Evolutionary conservation across 2,797 vertebrate species (phyloP), one percentile per base, ranked within the genome.

Genomic region (Paramormyrops hopkinsi): DNA sequence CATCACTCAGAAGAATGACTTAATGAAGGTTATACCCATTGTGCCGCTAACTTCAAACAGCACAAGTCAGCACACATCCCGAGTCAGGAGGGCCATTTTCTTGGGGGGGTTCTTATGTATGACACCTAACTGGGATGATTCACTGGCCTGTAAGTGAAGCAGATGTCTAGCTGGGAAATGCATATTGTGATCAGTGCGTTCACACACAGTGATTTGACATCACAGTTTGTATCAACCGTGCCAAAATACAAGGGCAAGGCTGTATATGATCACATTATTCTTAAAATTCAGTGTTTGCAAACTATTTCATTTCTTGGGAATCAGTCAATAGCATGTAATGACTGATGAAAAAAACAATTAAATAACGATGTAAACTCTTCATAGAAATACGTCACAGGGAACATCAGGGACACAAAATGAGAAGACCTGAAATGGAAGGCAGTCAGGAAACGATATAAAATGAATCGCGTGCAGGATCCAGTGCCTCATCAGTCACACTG

Each of bases 71-170:
- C 9, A 0, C 50, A 87, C 7, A 3, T 87, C 25, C 50, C 14
- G 11, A 19, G 29, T 7, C n/a, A 76, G n/a, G 46, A 3, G 48
- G 37, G 33, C 22, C 56, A 46, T 44, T 41, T 76, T 11, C 14
- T 19, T 33, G 62, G 62, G 33, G 33, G 59, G 59, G 7, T 44
- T 17, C 41, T 29, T 46, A 25, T 41, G 54, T 46, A 69, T 14
- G 79, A 48, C 83, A 17, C 9, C 59, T 44, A 11, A 84, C 73
- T n/a, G 92, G 92, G 90, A 90, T 85, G 91, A 89, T 59, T 79
- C 88, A 90, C 86, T 86, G 22, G 51, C 90, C 89, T 90, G 87
- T 53, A 65, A 87, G 73, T 89, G 54, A 90, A 90, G 93, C 83
- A 84, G n/a, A 86, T 56, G 84, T 86, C 7, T 48, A 17, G 25